Conservation (phyloP, 2,797 vertebrate species). For the Myripristis jacobus region DNA sequence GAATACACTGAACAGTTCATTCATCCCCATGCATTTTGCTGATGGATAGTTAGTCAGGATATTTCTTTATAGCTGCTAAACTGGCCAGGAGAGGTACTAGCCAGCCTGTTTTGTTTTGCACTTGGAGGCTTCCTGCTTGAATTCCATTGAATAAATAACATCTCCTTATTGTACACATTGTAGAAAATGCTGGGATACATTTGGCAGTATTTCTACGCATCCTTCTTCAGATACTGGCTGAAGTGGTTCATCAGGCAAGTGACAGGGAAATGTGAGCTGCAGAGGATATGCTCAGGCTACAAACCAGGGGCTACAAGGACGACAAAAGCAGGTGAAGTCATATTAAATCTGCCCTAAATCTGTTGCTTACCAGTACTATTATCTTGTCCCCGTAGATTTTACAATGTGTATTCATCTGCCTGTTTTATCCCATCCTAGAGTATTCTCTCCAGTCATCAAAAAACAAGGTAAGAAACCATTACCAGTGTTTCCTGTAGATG, state of each 20-base stretch:
- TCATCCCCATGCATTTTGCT: too few relatives aligned
- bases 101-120: not conserved
- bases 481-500: not conserved
- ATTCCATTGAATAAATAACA: too few relatives aligned
- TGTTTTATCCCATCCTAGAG: conserved; percentile 81
- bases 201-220: conserved; percentile 90
- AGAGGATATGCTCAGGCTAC: conserved; percentile 87
- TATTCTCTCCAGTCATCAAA: conserved; percentile 91
- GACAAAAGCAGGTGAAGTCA: conserved; percentile 84
- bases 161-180: conserved; percentile 7
- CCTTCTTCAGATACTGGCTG: conserved; percentile 91
- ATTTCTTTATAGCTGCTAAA: not conserved
- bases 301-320: conserved; percentile 87
- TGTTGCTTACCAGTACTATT: not conserved
- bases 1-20: too few relatives aligned
- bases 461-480: conserved; percentile 87
- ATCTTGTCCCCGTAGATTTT: not conserved
- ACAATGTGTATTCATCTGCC: not conserved
- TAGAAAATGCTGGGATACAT: conserved; percentile 88
- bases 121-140: not conserved
- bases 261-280: conserved; percentile 92
- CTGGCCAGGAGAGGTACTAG: not conserved
- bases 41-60: not conserved
- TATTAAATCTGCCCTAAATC: not conserved
- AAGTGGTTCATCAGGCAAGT: conserved; percentile 92